These are phyloP conservation scores for Pogonus chalceus DNA, from an alignment of 1,140 invertebrate species.

Conservation along the genomic window DNA sequence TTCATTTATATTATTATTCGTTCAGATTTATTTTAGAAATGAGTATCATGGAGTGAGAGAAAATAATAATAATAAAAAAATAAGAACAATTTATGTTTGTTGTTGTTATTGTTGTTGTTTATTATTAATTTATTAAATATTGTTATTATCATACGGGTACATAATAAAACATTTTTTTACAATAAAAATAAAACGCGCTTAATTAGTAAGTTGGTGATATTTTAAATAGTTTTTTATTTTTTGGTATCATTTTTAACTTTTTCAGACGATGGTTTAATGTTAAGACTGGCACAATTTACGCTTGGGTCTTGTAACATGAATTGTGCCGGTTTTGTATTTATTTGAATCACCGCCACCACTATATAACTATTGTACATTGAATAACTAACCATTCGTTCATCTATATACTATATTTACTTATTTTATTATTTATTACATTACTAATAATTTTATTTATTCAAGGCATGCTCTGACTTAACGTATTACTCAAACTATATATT, in stretches of 20 bases:
- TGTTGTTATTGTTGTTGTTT: slow-evolving; percentile 23
- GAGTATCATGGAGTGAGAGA: too few relatives aligned
- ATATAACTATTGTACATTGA: too few relatives aligned
- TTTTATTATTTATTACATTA: neutral
- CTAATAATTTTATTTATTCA: slow-evolving; percentile 15
- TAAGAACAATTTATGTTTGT: too few relatives aligned
- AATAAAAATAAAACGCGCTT: too few relatives aligned
- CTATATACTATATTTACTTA: neutral
- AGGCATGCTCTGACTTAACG: slow-evolving; percentile 18
- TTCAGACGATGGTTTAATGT: neutral
- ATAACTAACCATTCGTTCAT: too few relatives aligned
- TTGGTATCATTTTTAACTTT: neutral
- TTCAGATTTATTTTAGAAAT: too few relatives aligned
- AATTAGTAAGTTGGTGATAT: slow-evolving; percentile 30
- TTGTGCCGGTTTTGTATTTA: neutral
- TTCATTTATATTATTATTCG: too few relatives aligned
- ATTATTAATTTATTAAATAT: too few relatives aligned
- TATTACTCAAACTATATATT: slow-evolving; percentile 7
- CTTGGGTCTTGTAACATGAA: neutral
- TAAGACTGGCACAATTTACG: neutral
- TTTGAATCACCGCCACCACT: neutral
- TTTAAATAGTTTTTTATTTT: slow-evolving; percentile 28
- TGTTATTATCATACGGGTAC: too few relatives aligned
- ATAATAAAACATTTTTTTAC: too few relatives aligned
- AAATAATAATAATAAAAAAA: too few relatives aligned